These are phyloP conservation scores for Solenodon paradoxus DNA, from an alignment of 2,113 vertebrate genomes.

Conservation along the genomic window DNA sequence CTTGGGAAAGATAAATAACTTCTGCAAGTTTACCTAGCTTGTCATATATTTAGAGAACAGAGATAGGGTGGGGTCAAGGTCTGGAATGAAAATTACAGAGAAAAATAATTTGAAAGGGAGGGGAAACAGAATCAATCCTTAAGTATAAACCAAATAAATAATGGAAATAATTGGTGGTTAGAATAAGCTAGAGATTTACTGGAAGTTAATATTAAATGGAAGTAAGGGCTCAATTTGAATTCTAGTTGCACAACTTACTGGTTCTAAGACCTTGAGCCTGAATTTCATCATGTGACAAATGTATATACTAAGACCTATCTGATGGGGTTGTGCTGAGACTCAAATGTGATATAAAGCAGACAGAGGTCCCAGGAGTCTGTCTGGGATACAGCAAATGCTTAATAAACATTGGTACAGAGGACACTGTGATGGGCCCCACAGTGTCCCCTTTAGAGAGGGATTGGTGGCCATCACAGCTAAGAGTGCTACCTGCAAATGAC, in stretches of 20 bases:
- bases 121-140: neutral
- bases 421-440: rapidly evolving
- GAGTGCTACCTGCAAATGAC: neutral
- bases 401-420: neutral
- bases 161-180: neutral
- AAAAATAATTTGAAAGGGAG: neutral
- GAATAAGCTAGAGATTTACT: neutral
- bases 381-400: neutral
- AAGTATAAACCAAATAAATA: neutral
- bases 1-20: neutral
- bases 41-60: neutral
- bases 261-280: neutral
- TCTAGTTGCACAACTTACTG: neutral
- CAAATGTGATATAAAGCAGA: neutral
- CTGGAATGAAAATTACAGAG: neutral
- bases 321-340: neutral
- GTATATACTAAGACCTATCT: neutral
- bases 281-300: neutral
- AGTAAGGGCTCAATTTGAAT: neutral
- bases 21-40: neutral
- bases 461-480: neutral
- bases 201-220: neutral
- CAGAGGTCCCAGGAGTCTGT: too few species aligned
- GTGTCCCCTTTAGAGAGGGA: neutral
- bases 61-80: neutral